Evolutionary conservation across 2,888 invertebrate species (phyloP).

Genomic region (Trisateles emortualis): DNA sequence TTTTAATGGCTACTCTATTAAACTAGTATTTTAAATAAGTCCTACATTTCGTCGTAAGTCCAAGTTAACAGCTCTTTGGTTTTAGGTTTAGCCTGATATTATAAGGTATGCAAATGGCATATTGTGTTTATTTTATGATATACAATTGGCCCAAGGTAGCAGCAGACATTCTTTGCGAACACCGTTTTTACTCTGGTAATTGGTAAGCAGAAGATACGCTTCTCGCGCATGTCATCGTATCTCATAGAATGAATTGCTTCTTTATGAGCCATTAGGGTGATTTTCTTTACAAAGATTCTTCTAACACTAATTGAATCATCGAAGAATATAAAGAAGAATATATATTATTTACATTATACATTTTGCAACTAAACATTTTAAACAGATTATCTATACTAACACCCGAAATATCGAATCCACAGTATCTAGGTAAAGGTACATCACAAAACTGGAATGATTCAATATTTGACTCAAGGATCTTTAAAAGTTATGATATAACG

Average conservation of each 20-base stretch:
- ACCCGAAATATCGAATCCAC: no score
- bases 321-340: no score
- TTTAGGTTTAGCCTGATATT: background rate
- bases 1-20: no score
- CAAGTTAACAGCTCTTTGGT: background rate
- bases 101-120: background rate
- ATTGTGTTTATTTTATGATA: background rate
- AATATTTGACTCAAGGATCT: no score
- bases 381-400: no score
- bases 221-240: background rate
- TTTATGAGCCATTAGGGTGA: background rate
- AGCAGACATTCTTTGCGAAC: background rate
- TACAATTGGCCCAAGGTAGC: background rate
- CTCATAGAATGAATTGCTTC: background rate
- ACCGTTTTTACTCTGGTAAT: background rate
- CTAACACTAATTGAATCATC: no score
- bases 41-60: no score
- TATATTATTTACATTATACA: no score
- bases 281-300: background rate
- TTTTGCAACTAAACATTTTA: no score
- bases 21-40: background rate
- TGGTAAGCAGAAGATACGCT: background rate
- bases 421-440: no score
- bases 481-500: no score
- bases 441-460: no score